phyloP scores from a whole-genome alignment of 1,140 invertebrate species.

The Apocrypta bakeri region DNA sequence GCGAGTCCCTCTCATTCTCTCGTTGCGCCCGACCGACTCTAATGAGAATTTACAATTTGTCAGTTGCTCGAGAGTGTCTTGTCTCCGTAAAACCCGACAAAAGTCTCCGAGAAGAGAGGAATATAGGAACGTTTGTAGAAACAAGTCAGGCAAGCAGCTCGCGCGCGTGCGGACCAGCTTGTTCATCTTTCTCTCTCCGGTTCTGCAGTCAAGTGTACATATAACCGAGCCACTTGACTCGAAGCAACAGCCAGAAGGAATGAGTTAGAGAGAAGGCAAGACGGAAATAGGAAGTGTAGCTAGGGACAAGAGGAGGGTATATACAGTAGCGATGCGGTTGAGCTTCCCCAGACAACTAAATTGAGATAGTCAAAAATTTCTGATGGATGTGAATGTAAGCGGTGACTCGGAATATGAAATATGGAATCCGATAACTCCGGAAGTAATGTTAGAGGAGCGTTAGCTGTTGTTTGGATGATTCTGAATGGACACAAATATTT shows the following conservation, averaged over 20 bases:
- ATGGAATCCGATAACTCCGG: no score
- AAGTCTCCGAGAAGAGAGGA: background rate
- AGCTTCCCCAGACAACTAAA: background rate
- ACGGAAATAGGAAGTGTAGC: background rate
- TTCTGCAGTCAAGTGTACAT: conserved; percentile 21
- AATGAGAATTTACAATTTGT: conserved; percentile 47
- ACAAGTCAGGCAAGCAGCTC: background rate
- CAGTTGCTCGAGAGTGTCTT: conserved; percentile 18
- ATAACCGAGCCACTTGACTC: background rate
- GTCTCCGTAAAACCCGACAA: conserved; percentile 1
- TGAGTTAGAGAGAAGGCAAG: background rate
- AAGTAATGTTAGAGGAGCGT: no score
- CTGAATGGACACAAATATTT: no score
- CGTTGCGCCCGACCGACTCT: background rate
- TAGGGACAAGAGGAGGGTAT: background rate
- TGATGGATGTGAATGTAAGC: background rate
- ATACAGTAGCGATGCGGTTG: background rate
- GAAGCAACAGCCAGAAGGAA: background rate
- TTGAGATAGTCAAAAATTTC: background rate
- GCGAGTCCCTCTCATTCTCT: background rate
- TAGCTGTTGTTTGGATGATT: no score
- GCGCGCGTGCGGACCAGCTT: background rate
- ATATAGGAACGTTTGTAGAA: background rate
- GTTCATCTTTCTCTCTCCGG: no score
- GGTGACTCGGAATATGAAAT: background rate